A percentile compares a stretch with the other conserved stretches of the same genome.
Evolutionary conservation across 2,888 invertebrate species (phyloP).

Genomic region (Andrena bicolor): DNA sequence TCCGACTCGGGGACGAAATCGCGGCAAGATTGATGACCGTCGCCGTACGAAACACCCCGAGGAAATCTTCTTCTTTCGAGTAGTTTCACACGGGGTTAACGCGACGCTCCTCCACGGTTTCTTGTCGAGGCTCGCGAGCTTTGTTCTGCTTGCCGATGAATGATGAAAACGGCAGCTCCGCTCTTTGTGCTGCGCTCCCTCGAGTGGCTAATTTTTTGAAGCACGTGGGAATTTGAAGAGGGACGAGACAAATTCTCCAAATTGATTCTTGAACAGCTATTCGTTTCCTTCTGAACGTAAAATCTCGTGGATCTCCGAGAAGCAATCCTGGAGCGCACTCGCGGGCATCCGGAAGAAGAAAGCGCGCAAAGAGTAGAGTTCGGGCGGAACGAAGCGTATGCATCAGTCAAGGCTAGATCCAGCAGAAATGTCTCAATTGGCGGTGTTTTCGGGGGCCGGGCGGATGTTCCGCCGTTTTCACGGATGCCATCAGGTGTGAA

Average conservation of each 20-base stretch:
- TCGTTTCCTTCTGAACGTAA: not conserved
- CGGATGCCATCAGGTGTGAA: slow-evolving; percentile 72
- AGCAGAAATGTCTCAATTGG: slow-evolving; percentile 48
- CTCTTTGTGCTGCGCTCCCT: not conserved
- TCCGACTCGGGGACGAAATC: slow-evolving; percentile 61
- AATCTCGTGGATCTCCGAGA: not conserved
- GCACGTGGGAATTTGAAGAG: not conserved
- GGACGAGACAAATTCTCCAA: not conserved
- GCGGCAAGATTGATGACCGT: slow-evolving; percentile 58
- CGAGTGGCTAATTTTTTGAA: not conserved
- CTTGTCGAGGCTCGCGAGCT: slow-evolving; percentile 2
- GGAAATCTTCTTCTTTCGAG: slow-evolving; percentile 40
- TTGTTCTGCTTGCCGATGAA: slow-evolving; percentile 4
- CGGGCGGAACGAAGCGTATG: not conserved
- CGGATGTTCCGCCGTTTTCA: slow-evolving; percentile 68
- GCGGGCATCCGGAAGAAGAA: not conserved
- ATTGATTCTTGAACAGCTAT: not conserved
- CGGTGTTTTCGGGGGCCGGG: slow-evolving; percentile 55
- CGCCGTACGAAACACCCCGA: slow-evolving; percentile 51
- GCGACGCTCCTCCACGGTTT: slow-evolving; percentile 24
- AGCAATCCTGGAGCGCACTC: not conserved
- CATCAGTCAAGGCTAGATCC: slow-evolving; percentile 49
- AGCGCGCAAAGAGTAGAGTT: not conserved
- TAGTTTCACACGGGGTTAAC: slow-evolving; percentile 19
- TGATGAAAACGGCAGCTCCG: slow-evolving; percentile 6